Conservation (phyloP, 2,888 invertebrate genomes). For the Coelinius sp. region DNA sequence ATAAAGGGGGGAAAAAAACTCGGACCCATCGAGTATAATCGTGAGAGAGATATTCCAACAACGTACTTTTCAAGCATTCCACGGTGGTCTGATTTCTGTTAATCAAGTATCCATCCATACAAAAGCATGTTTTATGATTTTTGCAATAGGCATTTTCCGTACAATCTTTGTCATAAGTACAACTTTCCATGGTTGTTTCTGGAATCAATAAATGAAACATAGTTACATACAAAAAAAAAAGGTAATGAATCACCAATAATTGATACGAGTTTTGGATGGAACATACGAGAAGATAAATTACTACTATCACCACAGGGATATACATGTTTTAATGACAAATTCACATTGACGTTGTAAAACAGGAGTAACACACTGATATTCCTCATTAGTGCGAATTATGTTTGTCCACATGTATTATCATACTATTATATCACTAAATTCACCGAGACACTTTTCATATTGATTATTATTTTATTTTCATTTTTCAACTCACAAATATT, state of each 20-base stretch:
- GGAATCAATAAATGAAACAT: slow-evolving; percentile 45
- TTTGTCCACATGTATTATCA: background rate
- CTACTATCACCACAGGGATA: background rate
- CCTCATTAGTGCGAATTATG: background rate
- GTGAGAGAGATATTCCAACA: slow-evolving; percentile 2
- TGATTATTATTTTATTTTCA: background rate
- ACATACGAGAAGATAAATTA: background rate
- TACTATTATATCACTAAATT: background rate
- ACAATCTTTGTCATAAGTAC: slow-evolving; percentile 58
- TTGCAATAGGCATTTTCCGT: slow-evolving; percentile 60
- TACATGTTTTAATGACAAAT: background rate
- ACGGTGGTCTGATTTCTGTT: slow-evolving; percentile 66
- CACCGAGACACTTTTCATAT: background rate
- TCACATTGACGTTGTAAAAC: background rate
- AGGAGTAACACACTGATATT: background rate
- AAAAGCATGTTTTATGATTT: slow-evolving; percentile 65
- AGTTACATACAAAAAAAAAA: slow-evolving; percentile 50
- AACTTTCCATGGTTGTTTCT: slow-evolving; percentile 55
- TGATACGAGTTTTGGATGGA: background rate
- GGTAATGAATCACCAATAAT: slow-evolving; percentile 23
- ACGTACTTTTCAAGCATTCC: slow-evolving; percentile 68
- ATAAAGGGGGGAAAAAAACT: background rate
- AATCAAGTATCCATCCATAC: slow-evolving; percentile 67
- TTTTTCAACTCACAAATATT: too few relatives aligned
- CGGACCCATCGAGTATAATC: background rate